Percentiles rank a stretch among this genome's conserved stretches.
These are phyloP conservation scores for Phrynocephalus forsythii DNA, from an alignment of 2,797 vertebrate genomes.

Conservation along the genomic window DNA sequence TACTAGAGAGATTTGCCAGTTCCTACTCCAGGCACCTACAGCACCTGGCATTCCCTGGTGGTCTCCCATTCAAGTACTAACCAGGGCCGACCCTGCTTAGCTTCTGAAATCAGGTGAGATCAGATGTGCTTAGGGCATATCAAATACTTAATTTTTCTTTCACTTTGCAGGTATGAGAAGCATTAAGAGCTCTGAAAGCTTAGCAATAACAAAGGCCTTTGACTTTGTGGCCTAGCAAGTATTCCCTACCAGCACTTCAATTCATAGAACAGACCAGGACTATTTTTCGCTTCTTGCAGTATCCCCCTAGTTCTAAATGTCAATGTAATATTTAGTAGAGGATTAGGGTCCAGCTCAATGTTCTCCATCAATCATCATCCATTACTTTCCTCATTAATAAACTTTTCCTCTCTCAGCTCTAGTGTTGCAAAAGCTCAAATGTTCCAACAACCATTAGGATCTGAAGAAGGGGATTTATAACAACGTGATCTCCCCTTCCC, in stretches of 20 bases:
- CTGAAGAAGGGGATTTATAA: slow-evolving; percentile 66
- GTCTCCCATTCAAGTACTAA: too few species aligned
- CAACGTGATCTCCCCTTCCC: slow-evolving; percentile 39
- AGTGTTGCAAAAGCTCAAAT: slow-evolving; percentile 46
- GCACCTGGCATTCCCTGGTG: too few species aligned
- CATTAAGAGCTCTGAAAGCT: slow-evolving; percentile 41
- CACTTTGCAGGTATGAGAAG: slow-evolving; percentile 47
- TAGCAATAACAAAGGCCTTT: slow-evolving; percentile 23
- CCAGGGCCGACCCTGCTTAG: too few species aligned
- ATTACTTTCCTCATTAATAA: slow-evolving; percentile 70
- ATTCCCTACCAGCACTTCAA: slow-evolving; percentile 37
- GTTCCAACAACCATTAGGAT: slow-evolving; percentile 56
- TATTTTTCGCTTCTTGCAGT: slow-evolving; percentile 57
- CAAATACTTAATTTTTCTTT: slow-evolving; percentile 28
- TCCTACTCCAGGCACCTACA: too few species aligned
- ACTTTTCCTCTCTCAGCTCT: slow-evolving; percentile 46
- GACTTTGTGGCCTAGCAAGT: slow-evolving; percentile 34
- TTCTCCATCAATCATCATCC: slow-evolving; percentile 71
- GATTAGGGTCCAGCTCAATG: slow-evolving; percentile 68
- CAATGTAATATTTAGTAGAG: slow-evolving; percentile 71
- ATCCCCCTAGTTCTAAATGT: slow-evolving; percentile 67
- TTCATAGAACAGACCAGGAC: slow-evolving; percentile 40
- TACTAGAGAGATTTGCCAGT: too few species aligned
- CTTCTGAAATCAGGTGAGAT: too few species aligned
- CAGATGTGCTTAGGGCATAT: too few species aligned